phyloP scores from a whole-genome alignment of 2,797 vertebrate genomes.

The Aldrovandia affinis region DNA sequence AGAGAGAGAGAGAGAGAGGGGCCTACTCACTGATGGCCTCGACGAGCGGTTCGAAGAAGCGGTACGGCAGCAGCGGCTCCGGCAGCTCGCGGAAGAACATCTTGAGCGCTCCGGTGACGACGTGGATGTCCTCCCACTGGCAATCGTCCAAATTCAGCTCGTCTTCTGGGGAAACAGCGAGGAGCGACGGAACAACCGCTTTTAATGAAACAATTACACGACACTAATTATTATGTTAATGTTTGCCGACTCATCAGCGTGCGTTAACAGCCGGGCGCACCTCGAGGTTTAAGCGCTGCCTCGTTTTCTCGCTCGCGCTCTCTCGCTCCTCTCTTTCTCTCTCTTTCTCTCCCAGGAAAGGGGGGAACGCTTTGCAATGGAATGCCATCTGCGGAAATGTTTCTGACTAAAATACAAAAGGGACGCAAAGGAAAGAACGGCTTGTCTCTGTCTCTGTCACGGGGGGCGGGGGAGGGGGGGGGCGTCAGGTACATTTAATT shows the following conservation, averaged over 20 bases:
- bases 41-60: conserved; percentile 81
- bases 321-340: conserved; percentile 48
- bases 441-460: conserved; percentile 83
- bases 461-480: too few relatives aligned
- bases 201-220: conserved; percentile 99
- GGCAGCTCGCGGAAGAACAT: conserved; percentile 90
- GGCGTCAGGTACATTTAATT: conserved; percentile 95
- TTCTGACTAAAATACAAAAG: conserved; percentile 73
- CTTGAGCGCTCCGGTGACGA: conserved; percentile 93
- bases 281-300: conserved; percentile 95
- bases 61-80: conserved; percentile 80
- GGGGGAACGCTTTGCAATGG: conserved; percentile 82
- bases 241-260: conserved; percentile 99
- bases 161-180: conserved; percentile 99
- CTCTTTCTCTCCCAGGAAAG: conserved; percentile 50
- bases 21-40: conserved; percentile 78
- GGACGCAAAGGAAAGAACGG: conserved; percentile 35
- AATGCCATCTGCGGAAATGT: conserved; percentile 86
- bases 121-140: conserved; percentile 95
- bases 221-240: conserved; percentile 99
- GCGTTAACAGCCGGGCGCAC: conserved; percentile 99
- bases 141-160: conserved; percentile 95
- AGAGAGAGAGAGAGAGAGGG: too few relatives aligned
- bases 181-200: conserved; percentile 99
- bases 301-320: conserved; percentile 41